Base-by-base conservation (phyloP, 2,113 vertebrate genomes). In the Poeciliopsis occidentalis region DNA sequence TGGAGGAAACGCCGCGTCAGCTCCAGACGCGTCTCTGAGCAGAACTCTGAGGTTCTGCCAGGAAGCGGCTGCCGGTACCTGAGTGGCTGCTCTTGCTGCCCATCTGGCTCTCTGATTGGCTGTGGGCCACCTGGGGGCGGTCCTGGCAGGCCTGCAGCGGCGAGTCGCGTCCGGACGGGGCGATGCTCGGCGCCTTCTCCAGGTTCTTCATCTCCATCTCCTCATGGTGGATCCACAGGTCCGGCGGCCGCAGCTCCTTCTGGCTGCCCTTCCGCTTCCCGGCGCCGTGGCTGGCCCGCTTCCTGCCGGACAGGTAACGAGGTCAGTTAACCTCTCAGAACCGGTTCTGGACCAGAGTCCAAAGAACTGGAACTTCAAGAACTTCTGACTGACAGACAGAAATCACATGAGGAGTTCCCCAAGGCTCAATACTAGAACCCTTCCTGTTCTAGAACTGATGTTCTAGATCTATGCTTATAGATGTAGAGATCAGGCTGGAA, bases 121-220 rank as follows among this genome's bases (percentile, higher is more conserved):
- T 97, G 92, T 97, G 97, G 65, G 95, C 96, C 64, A 96, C 95
- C 0, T 96, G 96, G 0, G 96, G 95, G 60, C 96, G 95, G 65
- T 98, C 96, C 85, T 97, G 97, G 79, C 96, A 96, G 69, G 95
- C 94, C 80, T 96, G 96, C 69, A 94, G 94, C 0, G 92, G 85
- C 0, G 97, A 96, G n/a, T 96, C 95, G 0, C 89, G 95, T 34
- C 94, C 96, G 0, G 95, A 79, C 0, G 95, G 91, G 26, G 97
- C 96, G 0, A 96, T 87, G 22, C 95, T 94, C 0, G 96, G 78
- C 0, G 96, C 95, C 75, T 99, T 98, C 91, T 98, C 97, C 0
- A 99, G 96, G 85, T 96, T 97, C 91, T 99, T 99, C 95, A 99
- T 96, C 87, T 98, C 97, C 97, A 99, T 97, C 90, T 98, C 97